Evolutionary conservation across 1,140 invertebrate genomes (phyloP).

Genomic region (Drosophila punjabiensis): DNA sequence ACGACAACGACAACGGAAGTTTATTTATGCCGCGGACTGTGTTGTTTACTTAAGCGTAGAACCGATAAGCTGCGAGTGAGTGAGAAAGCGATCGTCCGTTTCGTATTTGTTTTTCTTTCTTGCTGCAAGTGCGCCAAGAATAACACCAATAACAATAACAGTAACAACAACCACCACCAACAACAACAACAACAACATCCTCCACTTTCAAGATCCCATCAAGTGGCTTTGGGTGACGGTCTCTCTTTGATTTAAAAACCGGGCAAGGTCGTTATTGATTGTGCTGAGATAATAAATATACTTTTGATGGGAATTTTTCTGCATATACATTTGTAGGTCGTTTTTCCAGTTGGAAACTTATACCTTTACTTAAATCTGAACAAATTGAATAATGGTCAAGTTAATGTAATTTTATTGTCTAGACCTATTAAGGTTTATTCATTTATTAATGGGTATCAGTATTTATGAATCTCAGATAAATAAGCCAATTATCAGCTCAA

Average conservation of each 20-base stretch:
- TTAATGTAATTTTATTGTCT: background rate
- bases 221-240: conserved; percentile 30
- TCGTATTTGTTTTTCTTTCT: conserved; percentile 32
- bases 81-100: conserved; percentile 32
- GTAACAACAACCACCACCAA: conserved; percentile 13
- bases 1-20: conserved; percentile 71
- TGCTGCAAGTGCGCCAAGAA: conserved; percentile 38
- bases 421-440: too few species aligned
- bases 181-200: conserved; percentile 23
- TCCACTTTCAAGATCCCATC: conserved; percentile 19
- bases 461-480: background rate
- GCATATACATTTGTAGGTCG: background rate
- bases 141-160: conserved; percentile 26
- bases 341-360: background rate
- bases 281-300: conserved; percentile 20
- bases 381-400: background rate
- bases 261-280: conserved; percentile 78
- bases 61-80: conserved; percentile 62
- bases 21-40: conserved; percentile 72
- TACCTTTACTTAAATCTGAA: background rate
- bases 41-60: conserved; percentile 72
- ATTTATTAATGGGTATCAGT: background rate
- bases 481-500: background rate
- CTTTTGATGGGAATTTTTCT: background rate
- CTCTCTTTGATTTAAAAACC: conserved; percentile 45